These are phyloP conservation scores for Tenthredo notha DNA, from an alignment of 2,888 invertebrate species.

Conservation along the genomic window DNA sequence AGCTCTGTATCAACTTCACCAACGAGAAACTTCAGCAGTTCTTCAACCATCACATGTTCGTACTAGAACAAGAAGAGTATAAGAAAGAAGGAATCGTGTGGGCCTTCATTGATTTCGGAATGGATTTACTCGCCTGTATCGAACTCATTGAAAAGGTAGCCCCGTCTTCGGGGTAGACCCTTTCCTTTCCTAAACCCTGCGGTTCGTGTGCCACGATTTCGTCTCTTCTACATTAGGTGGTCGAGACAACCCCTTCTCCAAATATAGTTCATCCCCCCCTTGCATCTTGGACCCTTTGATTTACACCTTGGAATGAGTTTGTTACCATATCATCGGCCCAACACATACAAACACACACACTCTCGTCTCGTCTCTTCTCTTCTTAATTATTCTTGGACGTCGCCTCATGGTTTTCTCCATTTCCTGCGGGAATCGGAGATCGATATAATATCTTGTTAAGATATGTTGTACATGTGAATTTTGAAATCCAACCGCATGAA, in stretches of 20 bases:
- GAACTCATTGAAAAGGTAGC: conserved; percentile 94
- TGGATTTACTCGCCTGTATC: conserved; percentile 97
- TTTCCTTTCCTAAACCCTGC: not conserved
- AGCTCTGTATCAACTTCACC: conserved; percentile 96
- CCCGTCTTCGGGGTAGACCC: conserved; percentile 29
- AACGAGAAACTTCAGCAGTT: conserved; percentile 96
- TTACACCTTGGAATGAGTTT: conserved; percentile 12
- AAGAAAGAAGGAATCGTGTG: conserved; percentile 94
- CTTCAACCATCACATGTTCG: conserved; percentile 97
- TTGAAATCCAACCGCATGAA: not conserved
- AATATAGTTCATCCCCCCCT: not conserved
- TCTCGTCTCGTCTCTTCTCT: not conserved
- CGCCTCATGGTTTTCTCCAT: not conserved
- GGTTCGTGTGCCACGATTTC: not conserved
- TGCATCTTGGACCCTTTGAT: conserved; percentile 27
- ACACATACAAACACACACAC: not conserved
- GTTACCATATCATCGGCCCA: not conserved
- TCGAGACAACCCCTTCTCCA: not conserved
- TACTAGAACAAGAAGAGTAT: conserved; percentile 96
- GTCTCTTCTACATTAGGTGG: not conserved
- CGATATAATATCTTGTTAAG: not conserved
- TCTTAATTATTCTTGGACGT: not conserved
- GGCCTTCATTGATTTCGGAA: conserved; percentile 96
- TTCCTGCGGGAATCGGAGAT: conserved; percentile 5
- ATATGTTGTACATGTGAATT: not conserved